Percentiles rank a stretch among this genome's conserved stretches.
Conservation (phyloP, 2,888 invertebrate genomes). For the Caenorhabditis imperialis region DNA sequence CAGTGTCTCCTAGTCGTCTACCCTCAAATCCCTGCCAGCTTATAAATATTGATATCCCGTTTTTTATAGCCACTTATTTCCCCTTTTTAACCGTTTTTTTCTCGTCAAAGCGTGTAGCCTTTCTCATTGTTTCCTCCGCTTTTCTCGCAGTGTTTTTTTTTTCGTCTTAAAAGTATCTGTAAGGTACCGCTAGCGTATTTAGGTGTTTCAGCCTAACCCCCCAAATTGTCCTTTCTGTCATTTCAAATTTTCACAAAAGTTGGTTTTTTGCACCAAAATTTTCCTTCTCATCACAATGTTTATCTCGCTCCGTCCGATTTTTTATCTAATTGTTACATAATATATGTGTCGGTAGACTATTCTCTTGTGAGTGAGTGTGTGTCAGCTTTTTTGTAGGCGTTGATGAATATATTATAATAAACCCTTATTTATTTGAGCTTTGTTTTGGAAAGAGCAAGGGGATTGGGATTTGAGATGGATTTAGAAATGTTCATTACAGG, state of each 20-base stretch:
- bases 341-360: conserved; percentile 43
- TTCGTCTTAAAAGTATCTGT: conserved; percentile 50
- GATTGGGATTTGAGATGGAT: too few species aligned
- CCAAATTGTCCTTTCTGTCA: too few species aligned
- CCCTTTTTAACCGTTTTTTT: conserved; percentile 7
- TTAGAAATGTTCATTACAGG: too few species aligned
- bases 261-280: conserved; percentile 4
- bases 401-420: conserved; percentile 47
- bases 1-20: conserved; percentile 41
- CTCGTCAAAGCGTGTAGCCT: conserved; percentile 39
- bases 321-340: conserved; percentile 29
- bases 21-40: conserved; percentile 29
- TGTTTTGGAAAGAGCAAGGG: neutral
- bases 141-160: conserved; percentile 15
- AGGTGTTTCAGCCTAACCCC: conserved; percentile 53
- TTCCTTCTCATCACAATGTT: neutral
- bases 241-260: neutral
- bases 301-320: neutral
- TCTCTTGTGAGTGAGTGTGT: too few species aligned
- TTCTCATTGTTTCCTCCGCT: conserved; percentile 14
- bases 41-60: too few species aligned
- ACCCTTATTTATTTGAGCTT: conserved; percentile 28
- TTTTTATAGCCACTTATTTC: conserved; percentile 30
- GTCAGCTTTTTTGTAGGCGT: conserved; percentile 53
- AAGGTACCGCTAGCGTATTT: conserved; percentile 60